phyloP scores from a whole-genome alignment of 35 echinoderm and acorn worm genomes.

The Ophiothrix spiculata region DNA sequence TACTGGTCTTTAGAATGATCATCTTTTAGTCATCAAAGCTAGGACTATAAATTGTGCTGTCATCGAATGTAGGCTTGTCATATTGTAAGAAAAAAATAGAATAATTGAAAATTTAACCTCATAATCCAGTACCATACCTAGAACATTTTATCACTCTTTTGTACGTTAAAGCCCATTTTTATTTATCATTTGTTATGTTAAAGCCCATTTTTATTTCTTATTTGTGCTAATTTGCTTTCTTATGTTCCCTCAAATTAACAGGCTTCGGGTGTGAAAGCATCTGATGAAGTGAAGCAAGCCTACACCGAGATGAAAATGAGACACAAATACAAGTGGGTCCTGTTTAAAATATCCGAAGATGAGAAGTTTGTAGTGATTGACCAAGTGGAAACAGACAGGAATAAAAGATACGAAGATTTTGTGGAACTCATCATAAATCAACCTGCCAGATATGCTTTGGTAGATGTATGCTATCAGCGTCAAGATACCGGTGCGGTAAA shows the following conservation, averaged over 20 bases:
- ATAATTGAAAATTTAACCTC: no score
- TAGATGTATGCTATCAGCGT: not conserved
- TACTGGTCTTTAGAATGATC: no score
- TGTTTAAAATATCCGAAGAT: not conserved
- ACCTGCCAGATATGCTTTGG: not conserved
- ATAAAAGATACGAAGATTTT: not conserved
- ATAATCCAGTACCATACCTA: no score
- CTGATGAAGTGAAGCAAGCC: not conserved
- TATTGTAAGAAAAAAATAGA: no score
- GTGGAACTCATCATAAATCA: not conserved
- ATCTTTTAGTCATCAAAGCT: no score
- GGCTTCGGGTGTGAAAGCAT: not conserved
- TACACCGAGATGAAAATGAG: not conserved
- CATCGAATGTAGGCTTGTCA: no score
- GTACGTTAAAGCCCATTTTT: not conserved
- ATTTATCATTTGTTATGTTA: not conserved
- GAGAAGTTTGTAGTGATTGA: slow-evolving; percentile 7
- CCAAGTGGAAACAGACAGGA: not conserved
- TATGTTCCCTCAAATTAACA: not conserved
- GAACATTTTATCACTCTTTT: no score
- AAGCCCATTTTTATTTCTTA: not conserved
- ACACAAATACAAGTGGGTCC: slow-evolving; percentile 5
- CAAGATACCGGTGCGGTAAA: not conserved
- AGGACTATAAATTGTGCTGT: no score
- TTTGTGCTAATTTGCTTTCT: not conserved